Base-by-base conservation (phyloP, 2,113 vertebrate genomes). In the Lutjanus erythropterus region DNA sequence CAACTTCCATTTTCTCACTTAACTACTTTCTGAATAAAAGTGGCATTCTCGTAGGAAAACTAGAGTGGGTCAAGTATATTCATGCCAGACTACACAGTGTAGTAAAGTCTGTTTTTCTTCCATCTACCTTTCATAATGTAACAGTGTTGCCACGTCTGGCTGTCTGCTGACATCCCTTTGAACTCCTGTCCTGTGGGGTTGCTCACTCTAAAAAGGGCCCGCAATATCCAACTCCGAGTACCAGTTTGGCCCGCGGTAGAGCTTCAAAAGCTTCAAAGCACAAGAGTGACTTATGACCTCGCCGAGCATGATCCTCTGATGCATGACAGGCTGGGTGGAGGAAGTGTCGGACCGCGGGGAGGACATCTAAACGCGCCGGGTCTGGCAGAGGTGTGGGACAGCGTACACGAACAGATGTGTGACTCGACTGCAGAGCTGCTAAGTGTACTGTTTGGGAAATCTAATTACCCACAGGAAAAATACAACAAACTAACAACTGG, bases 221-320 rank as follows among this genome's bases (percentile, higher is more conserved):
- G 49, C 85, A 50, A 59, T 70, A 78, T 82, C 84, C 66, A 73
- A 56, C 81, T 73, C 64, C 61, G 37, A 50, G 81, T 55, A 72
- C 77, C 75, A 31, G 83, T 89, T 86, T 75, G 29, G 74, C 82
- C 85, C 0, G 4, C 5, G 61, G 81, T 80, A 27, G 29, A 65
- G 49, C 71, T 76, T 91, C 86, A 89, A 80, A 88, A 80, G 82
- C 88, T 88, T 90, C 86, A 90, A 88, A 91, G 90, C 56, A 59
- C 33, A 62, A 50, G 4, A 64, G 55, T 70, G 80, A 89, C 86
- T 61, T 75, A 68, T 89, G 91, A 92, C 91, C 88, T 71, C 18
- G 0, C 14, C n/a, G 5, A 83, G 72, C 60, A 8, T 37, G 72
- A 88, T 62, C 71, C 79, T 84, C 69, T 86, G 84, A 90, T 69